Evolutionary conservation across 1,140 invertebrate genomes (phyloP).

Genomic region (Ridgeia piscesae): DNA sequence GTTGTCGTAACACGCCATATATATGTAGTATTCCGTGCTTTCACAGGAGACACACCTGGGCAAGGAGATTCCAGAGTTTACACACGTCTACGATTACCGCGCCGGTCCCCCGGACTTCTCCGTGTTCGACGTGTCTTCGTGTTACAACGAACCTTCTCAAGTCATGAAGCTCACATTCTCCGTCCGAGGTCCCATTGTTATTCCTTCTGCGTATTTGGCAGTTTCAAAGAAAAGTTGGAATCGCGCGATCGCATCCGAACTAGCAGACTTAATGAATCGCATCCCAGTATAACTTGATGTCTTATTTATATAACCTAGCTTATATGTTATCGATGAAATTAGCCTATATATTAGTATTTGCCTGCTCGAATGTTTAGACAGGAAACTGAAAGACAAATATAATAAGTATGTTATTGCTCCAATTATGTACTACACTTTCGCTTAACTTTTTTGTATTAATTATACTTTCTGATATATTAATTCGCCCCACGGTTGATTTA

Average conservation of each 20-base stretch:
- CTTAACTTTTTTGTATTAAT: neutral
- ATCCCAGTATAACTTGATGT: neutral
- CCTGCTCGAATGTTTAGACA: neutral
- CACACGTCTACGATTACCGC: neutral
- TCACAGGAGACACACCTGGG: neutral
- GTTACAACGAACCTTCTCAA: neutral
- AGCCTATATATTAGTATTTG: neutral
- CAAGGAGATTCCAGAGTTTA: neutral
- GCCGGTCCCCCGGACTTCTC: neutral
- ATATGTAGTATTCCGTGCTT: neutral
- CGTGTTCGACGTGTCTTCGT: neutral
- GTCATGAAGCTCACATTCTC: neutral
- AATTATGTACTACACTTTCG: neutral
- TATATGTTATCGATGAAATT: neutral
- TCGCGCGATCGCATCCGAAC: neutral
- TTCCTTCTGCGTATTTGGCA: neutral
- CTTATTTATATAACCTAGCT: neutral
- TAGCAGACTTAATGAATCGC: neutral
- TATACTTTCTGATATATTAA: neutral
- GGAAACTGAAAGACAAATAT: too few species aligned
- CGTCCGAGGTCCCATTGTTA: neutral
- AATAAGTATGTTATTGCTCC: neutral
- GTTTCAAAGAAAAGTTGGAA: neutral
- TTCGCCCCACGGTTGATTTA: neutral
- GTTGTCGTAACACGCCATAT: too few species aligned